phyloP scores from a whole-genome alignment of 2,797 vertebrate genomes.

The Botia almorhae region DNA sequence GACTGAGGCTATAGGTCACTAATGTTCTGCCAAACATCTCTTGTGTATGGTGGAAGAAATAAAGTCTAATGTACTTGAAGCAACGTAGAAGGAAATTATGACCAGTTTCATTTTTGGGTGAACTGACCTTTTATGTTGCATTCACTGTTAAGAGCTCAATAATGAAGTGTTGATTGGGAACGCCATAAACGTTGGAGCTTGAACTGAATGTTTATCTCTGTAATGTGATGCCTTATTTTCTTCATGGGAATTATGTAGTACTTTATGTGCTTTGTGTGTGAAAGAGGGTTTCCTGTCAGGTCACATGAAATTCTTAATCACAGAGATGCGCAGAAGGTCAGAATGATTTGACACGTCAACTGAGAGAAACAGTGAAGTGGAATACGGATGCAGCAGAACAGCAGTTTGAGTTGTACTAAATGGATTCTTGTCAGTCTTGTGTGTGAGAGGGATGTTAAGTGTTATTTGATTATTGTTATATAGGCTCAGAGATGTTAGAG shows the following conservation, averaged over 20 bases:
- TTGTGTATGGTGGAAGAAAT: background rate
- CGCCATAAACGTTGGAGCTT: constrained; percentile 7
- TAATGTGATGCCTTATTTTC: background rate
- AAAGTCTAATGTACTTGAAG: background rate
- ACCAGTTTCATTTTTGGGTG: background rate
- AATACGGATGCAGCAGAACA: background rate
- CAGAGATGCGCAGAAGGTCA: background rate
- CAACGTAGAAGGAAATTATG: background rate
- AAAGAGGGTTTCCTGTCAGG: constrained; percentile 25
- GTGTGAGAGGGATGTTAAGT: constrained; percentile 12
- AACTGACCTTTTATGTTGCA: background rate
- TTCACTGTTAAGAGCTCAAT: constrained; percentile 3
- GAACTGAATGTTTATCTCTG: constrained; percentile 1
- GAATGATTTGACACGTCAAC: background rate
- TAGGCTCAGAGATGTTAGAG: constrained; percentile 31
- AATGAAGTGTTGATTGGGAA: background rate
- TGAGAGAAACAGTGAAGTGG: background rate
- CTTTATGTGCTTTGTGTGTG: constrained; percentile 4
- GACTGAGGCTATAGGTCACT: background rate
- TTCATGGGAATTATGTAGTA: background rate
- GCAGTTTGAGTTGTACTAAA: background rate
- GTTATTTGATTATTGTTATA: constrained; percentile 32
- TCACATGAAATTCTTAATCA: constrained; percentile 11
- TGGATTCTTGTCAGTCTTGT: background rate
- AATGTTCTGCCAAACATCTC: background rate